Conservation (phyloP, 2,888 invertebrate genomes). For the Resseliella maxima region DNA sequence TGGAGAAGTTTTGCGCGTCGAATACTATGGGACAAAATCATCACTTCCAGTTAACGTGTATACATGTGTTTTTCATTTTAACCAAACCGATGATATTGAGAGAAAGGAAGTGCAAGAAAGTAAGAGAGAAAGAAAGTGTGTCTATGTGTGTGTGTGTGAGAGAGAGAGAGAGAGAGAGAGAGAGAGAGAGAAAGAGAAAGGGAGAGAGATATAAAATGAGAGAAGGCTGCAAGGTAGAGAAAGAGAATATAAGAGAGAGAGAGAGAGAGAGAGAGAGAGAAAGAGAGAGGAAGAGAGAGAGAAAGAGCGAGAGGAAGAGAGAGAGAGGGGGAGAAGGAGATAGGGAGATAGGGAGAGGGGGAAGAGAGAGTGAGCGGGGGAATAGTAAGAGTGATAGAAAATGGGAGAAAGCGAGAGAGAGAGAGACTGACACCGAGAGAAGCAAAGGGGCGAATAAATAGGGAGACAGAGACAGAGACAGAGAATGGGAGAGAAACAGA, state of each 20-base stretch:
- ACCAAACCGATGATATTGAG: too few relatives aligned
- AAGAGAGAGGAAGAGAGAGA: background rate
- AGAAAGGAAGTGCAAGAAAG: background rate
- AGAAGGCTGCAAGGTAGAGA: too few relatives aligned
- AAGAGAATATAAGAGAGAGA: background rate
- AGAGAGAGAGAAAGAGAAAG: background rate
- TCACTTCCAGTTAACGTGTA: background rate
- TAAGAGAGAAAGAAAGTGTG: background rate
- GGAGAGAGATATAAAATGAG: background rate
- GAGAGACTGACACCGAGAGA: background rate
- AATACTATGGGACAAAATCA: background rate
- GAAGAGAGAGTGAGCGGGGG: background rate
- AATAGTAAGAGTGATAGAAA: background rate
- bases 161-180: background rate
- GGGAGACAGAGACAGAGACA: background rate
- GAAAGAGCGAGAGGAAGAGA: too few relatives aligned
- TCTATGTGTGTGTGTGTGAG: too few relatives aligned
- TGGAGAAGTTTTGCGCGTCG: background rate
- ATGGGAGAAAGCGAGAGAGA: background rate
- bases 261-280: background rate
- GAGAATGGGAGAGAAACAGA: background rate
- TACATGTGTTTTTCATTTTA: constrained; percentile 17
- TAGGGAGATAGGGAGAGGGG: background rate
- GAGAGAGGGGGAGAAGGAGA: too few relatives aligned
- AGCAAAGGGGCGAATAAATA: background rate